phyloP scores from a whole-genome alignment of 2,888 invertebrate genomes.

The Zygothrica quintamaculata region DNA sequence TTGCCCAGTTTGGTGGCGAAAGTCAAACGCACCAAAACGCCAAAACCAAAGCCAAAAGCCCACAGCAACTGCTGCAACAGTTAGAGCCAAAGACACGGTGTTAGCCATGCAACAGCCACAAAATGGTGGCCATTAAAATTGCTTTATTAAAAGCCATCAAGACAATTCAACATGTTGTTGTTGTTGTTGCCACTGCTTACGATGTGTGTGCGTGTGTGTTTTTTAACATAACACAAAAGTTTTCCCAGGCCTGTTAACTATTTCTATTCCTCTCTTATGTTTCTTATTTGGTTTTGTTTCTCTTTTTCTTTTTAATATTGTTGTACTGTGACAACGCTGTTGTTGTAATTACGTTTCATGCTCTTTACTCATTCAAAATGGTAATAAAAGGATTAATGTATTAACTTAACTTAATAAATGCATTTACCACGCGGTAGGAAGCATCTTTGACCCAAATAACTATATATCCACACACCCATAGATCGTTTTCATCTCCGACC shows the following conservation, averaged over 20 bases:
- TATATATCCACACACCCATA: too few relatives aligned
- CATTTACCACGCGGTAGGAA: too few relatives aligned
- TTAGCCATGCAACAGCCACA: background rate
- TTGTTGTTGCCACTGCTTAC: background rate
- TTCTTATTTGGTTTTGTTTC: slow-evolving; percentile 15
- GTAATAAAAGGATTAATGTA: too few relatives aligned
- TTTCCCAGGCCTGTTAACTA: slow-evolving; percentile 56
- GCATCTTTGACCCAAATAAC: too few relatives aligned
- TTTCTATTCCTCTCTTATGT: slow-evolving; percentile 1
- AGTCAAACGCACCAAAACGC: slow-evolving; percentile 50
- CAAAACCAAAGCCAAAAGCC: too few relatives aligned
- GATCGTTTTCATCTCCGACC: too few relatives aligned
- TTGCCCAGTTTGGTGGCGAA: slow-evolving; percentile 65
- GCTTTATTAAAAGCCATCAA: slow-evolving; percentile 64
- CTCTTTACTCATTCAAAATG: too few relatives aligned
- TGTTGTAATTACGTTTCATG: too few relatives aligned
- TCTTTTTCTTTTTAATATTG: slow-evolving; percentile 29
- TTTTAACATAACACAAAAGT: slow-evolving; percentile 37
- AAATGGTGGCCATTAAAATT: slow-evolving; percentile 64
- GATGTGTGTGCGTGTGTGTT: slow-evolving; percentile 12
- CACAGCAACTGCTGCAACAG: slow-evolving; percentile 26
- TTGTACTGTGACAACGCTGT: slow-evolving; percentile 40
- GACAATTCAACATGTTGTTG: slow-evolving; percentile 46
- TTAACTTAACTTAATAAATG: too few relatives aligned
- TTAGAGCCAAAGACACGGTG: background rate